Evolutionary conservation across 2,888 invertebrate species (phyloP).

Genomic region (Brachylomia viminalis): DNA sequence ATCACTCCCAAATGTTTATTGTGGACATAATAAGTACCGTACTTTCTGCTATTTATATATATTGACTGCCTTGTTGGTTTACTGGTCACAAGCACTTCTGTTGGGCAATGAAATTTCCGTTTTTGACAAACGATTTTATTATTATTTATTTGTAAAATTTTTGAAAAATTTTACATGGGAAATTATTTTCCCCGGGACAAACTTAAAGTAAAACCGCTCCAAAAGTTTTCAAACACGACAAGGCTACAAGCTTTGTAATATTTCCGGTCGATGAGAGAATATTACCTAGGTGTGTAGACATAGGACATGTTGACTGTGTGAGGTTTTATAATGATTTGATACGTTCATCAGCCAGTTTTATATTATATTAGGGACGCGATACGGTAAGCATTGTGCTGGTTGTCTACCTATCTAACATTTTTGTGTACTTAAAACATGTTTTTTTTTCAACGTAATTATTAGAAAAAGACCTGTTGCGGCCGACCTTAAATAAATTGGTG

Average conservation of each 20-base stretch:
- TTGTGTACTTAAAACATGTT: neutral
- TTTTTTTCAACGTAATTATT: no score
- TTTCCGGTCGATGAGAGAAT: slow-evolving; percentile 81
- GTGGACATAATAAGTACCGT: no score
- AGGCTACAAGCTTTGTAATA: slow-evolving; percentile 67
- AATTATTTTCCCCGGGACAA: neutral
- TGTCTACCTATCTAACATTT: neutral
- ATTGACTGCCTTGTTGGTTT: neutral
- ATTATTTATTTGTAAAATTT: no score
- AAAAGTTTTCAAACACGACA: slow-evolving; percentile 40
- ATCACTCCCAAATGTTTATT: neutral
- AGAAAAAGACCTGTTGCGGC: no score
- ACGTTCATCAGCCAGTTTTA: slow-evolving; percentile 76
- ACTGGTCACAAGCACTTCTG: neutral
- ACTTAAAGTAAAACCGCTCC: neutral
- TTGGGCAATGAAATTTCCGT: neutral
- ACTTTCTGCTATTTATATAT: neutral
- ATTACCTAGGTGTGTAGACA: slow-evolving; percentile 76
- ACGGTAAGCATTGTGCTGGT: slow-evolving; percentile 57
- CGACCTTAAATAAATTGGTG: no score
- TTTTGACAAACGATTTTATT: no score
- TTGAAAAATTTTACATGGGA: neutral
- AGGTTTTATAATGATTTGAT: slow-evolving; percentile 78
- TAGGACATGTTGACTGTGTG: slow-evolving; percentile 76
- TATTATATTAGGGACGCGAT: slow-evolving; percentile 67